These are phyloP conservation scores for Saguinus midas DNA, from an alignment of 2,113 vertebrate species.

Conservation along the genomic window DNA sequence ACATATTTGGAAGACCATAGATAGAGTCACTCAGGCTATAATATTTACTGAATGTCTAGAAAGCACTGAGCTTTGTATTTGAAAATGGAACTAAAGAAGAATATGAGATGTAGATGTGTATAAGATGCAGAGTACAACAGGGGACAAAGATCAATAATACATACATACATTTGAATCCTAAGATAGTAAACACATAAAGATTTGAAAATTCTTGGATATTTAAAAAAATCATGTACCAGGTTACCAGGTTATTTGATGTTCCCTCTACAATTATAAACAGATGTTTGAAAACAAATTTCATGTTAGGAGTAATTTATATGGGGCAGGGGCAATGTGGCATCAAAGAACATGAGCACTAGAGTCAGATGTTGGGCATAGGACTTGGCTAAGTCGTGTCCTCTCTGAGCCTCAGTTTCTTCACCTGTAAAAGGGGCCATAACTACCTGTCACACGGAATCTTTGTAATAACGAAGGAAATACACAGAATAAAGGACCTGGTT, in stretches of 20 bases:
- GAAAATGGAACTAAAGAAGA: background rate
- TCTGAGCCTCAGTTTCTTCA: background rate
- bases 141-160: background rate
- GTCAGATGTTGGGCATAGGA: background rate
- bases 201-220: background rate
- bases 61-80: background rate
- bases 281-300: background rate
- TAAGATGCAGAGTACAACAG: background rate
- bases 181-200: background rate
- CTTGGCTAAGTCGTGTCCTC: background rate
- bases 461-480: background rate
- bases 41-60: background rate
- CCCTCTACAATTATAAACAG: background rate
- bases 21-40: background rate
- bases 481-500: background rate
- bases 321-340: background rate
- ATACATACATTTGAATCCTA: background rate
- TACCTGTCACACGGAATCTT: background rate
- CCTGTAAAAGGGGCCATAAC: background rate
- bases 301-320: background rate
- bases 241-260: background rate
- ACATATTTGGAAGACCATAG: background rate
- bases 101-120: background rate
- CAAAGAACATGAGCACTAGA: background rate
- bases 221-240: background rate